Percentiles rank a stretch among this genome's conserved stretches.
Evolutionary conservation across 2,888 invertebrate species (phyloP).

Genomic region (Cryptops parisi): DNA sequence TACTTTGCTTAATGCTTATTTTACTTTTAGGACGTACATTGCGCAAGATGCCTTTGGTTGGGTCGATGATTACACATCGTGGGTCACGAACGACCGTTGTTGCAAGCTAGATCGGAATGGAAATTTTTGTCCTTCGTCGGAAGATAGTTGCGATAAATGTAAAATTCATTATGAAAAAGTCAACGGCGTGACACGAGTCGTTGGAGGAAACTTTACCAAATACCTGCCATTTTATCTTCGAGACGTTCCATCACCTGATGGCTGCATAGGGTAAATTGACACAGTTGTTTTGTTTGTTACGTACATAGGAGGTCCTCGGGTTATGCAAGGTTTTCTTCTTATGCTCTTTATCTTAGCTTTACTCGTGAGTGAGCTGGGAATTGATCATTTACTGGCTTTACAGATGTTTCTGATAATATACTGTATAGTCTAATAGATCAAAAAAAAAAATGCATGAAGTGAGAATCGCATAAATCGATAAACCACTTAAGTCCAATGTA

Average conservation of each 20-base stretch:
- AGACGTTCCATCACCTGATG: conserved; percentile 10
- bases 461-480: too few relatives aligned
- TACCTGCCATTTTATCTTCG: conserved; percentile 8
- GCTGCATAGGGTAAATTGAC: conserved; percentile 8
- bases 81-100: conserved; percentile 2
- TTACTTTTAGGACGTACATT: conserved; percentile 10
- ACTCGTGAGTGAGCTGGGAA: too few relatives aligned
- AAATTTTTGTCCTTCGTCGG: conserved; percentile 9
- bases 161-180: not conserved
- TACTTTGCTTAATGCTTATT: too few relatives aligned
- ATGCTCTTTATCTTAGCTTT: too few relatives aligned
- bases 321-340: too few relatives aligned
- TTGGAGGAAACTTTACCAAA: not conserved
- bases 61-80: conserved; percentile 10
- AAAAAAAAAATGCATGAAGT: too few relatives aligned
- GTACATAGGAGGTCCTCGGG: too few relatives aligned
- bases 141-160: not conserved
- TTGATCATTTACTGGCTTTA: too few relatives aligned
- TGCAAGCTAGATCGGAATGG: not conserved
- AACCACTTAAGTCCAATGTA: too few relatives aligned
- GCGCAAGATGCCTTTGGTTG: conserved; percentile 9
- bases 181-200: not conserved
- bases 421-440: too few relatives aligned
- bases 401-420: too few relatives aligned
- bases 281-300: not conserved